Evolutionary conservation across 1,140 invertebrate species (phyloP).

Genomic region (Reticulitermes speratus): DNA sequence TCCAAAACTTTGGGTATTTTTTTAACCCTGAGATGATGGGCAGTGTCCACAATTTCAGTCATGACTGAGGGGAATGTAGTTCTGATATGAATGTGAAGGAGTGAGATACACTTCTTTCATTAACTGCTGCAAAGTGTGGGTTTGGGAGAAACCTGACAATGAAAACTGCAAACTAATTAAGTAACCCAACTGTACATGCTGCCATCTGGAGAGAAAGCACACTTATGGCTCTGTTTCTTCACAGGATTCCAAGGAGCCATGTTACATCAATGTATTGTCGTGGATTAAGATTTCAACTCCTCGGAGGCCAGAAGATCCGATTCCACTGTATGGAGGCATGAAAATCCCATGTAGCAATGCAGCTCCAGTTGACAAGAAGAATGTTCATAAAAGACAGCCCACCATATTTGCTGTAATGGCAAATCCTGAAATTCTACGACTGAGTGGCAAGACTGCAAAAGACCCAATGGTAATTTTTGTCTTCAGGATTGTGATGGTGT

Average conservation of each 20-base stretch:
- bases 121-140: too few relatives aligned
- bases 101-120: too few relatives aligned
- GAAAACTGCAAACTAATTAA: too few relatives aligned
- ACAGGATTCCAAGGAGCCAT: conserved; percentile 46
- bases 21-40: too few relatives aligned
- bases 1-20: too few relatives aligned
- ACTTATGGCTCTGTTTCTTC: not conserved
- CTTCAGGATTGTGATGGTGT: not conserved
- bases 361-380: not conserved
- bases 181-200: too few relatives aligned
- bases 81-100: too few relatives aligned
- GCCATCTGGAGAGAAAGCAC: too few relatives aligned
- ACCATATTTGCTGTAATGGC: conserved; percentile 70
- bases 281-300: conserved; percentile 69
- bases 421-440: conserved; percentile 64
- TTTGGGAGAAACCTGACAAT: too few relatives aligned
- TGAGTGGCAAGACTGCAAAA: conserved; percentile 63
- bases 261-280: conserved; percentile 67
- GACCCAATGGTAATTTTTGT: conserved; percentile 54
- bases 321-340: conserved; percentile 70
- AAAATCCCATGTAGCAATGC: conserved; percentile 40
- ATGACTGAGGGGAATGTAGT: too few relatives aligned
- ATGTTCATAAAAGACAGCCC: conserved; percentile 44
- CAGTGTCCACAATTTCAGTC: too few relatives aligned
- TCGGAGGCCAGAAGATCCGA: conserved; percentile 58